These are phyloP conservation scores for Trididemnum clinides DNA, from an alignment of 23 tunicate genomes.

Conservation along the genomic window DNA sequence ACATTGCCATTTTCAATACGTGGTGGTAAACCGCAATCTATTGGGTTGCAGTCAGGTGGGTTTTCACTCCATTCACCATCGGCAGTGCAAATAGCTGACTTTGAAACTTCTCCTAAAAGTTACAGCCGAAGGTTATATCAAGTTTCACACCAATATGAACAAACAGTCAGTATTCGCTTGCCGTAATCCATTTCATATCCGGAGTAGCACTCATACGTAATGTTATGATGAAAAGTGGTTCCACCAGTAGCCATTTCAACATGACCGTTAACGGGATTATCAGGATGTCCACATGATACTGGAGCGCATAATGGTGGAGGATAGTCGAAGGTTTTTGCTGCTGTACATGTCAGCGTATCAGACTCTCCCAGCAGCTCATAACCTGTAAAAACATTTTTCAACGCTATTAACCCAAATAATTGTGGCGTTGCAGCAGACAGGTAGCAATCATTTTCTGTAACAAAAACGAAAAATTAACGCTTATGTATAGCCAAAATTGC, in stretches of 20 bases:
- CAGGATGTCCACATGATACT: constrained; percentile 40
- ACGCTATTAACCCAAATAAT: too few relatives aligned
- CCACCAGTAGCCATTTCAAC: constrained; percentile 14
- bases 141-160: background rate
- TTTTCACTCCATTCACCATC: constrained; percentile 48
- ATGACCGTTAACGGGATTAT: constrained; percentile 7
- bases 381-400: constrained; percentile 40
- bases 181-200: constrained; percentile 61
- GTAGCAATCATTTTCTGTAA: too few relatives aligned
- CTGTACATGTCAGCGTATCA: constrained; percentile 40
- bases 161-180: background rate
- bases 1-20: constrained; percentile 36
- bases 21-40: constrained; percentile 70
- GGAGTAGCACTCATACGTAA: constrained; percentile 51
- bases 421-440: too few relatives aligned
- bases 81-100: constrained; percentile 26
- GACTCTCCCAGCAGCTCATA: constrained; percentile 40
- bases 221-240: constrained; percentile 47
- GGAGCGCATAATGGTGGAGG: constrained; percentile 60
- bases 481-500: too few relatives aligned
- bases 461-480: too few relatives aligned
- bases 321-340: constrained; percentile 24
- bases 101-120: background rate
- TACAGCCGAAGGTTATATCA: background rate
- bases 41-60: constrained; percentile 67